Conservation (phyloP, 2,797 vertebrate genomes). For the Tragelaphus oryx region DNA sequence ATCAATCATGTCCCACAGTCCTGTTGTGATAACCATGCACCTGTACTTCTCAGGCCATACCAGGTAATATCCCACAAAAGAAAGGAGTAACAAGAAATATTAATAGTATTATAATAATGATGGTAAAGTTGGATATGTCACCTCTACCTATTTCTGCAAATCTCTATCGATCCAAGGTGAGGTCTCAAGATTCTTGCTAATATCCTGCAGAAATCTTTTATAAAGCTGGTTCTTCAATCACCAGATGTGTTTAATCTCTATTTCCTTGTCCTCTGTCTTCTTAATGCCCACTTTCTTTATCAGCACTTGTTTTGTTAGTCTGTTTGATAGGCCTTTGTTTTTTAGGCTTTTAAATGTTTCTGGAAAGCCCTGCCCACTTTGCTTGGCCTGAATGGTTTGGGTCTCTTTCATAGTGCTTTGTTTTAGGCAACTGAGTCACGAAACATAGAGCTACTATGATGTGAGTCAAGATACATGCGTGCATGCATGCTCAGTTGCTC, state of each 20-base stretch:
- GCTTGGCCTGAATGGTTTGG: neutral
- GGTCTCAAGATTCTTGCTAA: neutral
- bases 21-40: neutral
- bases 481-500: neutral
- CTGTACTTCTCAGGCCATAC: neutral
- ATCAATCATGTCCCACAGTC: neutral
- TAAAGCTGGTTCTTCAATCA: neutral
- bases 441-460: neutral
- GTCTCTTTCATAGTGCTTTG: neutral
- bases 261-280: neutral
- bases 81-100: neutral
- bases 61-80: neutral
- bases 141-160: neutral
- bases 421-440: neutral
- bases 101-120: neutral
- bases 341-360: neutral
- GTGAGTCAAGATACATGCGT: neutral
- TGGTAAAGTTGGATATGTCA: neutral
- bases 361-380: neutral
- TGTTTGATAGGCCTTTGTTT: neutral
- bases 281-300: neutral
- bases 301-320: neutral
- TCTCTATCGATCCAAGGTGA: neutral
- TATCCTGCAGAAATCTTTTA: neutral
- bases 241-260: neutral